Evolutionary conservation across 2,888 invertebrate species (phyloP), one percentile per base, ranked within the genome.

Genomic region (Barypeithes pellucidus): DNA sequence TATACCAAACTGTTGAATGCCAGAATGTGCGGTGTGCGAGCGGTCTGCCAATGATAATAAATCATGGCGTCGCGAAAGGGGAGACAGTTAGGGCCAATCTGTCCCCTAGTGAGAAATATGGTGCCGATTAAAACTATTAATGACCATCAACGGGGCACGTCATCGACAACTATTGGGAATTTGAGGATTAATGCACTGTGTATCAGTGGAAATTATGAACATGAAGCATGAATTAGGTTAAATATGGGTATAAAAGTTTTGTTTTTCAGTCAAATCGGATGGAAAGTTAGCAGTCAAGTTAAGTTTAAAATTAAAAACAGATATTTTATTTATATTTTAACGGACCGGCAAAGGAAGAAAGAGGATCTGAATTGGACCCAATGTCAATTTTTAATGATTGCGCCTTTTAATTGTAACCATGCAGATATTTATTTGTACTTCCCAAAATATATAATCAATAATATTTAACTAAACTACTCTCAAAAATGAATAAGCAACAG

Each of bases 41-140:
- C 47, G 36, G 66, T 54, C 61, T 29, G 52, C 69, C 69, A 69
- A 69, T 47, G 61, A 59, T 47, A 59, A 66, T 73, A 73, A 73
- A 73, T 73, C 69, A 69, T 69, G 63, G 69, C 69, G 68, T 69
- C 73, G 66, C 73, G 63, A 69, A 69, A 63, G 63, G 67, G 72
- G 72, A 41, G 66, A 52, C 61, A 60, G 61, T 11, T 24, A 65
- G 69, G 69, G 60, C 69, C 57, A 72, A 67, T 62, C 78, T 77
- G 78, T 79, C 80, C 74, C 77, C 71, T 59, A 70, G 22, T 60
- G 74, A 79, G 82, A 83, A 81, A 81, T 82, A 83, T 82, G 77
- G 79, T 77, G 68, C 69, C 82, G 80, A 83, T 83, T 83, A 82
- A 82, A 83, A 81, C 82, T 83, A 83, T 83, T 83, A 82, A 83